Evolutionary conservation across 2,797 vertebrate genomes (phyloP), one percentile per base, ranked within the genome.

Genomic region (Leucoraja ocellata): DNA sequence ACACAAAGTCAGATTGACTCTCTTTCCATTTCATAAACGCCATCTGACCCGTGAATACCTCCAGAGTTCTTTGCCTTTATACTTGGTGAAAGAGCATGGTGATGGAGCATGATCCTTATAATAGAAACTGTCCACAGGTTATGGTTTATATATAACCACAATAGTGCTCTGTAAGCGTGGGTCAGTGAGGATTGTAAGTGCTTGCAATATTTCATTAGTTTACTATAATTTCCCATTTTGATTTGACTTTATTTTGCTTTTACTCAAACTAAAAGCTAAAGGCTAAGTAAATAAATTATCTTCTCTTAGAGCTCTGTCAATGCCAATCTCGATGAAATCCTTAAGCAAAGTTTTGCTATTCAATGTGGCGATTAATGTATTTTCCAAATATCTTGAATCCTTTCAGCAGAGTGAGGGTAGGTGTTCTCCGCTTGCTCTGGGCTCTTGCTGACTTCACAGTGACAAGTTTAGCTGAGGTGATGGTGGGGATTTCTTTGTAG

Each of bases 381-480:
- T 54, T 54, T 97, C 96, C 98, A 95, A 99, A 99, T 94, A 99
- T 99, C 96, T 98, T 99, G 94, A 99, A 98, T 21, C 98, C 98
- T 94, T 98, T 99, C 93, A 99, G 95, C 68, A 99, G 95, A 8
- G 98, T 99, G 86, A 98, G 96, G 0, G 98, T 97, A 73, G 98
- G 97, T 0, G 98, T 98, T 86, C 98, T 97, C 93, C 97, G 97
- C 95, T 98, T 99, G 96, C 98, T 98, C 95, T 98, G 98, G 25
- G 97, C 98, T 93, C 98, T 96, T 0, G 98, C 98, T 0, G 98
- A 97, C 95, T 98, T 99, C 36, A 99, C 97, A 0, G 98, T 99
- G 94, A 98, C 97, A 95, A 98, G 95, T 95, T 98, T 99, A 95
- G 98, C 98, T 4, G 98, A 98, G 93, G 98, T 96, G 39, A 98